These are phyloP conservation scores for Sarcophilus harrisii DNA, from an alignment of 2,797 vertebrate genomes.

Conservation along the genomic window DNA sequence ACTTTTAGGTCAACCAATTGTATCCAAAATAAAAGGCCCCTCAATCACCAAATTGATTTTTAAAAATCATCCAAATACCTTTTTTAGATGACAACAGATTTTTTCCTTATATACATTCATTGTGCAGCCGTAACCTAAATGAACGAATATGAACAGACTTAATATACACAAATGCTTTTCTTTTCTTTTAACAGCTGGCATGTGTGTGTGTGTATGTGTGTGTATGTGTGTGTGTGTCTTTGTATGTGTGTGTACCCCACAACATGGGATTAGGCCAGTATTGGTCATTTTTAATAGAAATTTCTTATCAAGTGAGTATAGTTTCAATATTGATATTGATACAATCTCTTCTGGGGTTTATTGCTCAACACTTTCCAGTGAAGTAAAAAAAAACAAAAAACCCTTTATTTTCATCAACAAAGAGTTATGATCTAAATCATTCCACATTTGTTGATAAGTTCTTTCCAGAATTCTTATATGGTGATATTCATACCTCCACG, in stretches of 20 bases:
- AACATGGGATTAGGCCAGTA: background rate
- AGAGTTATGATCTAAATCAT: constrained; percentile 40
- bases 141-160: background rate
- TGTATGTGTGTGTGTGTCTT: constrained; percentile 5
- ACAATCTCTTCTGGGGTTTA: background rate
- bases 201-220: background rate
- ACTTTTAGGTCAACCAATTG: background rate
- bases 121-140: background rate
- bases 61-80: constrained; percentile 13
- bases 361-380: constrained; percentile 28
- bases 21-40: background rate
- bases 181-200: background rate
- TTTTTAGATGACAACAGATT: background rate
- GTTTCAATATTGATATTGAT: constrained; percentile 39
- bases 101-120: background rate
- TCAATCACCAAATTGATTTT: background rate
- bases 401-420: constrained; percentile 60
- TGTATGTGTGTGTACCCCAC: background rate
- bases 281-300: constrained; percentile 39
- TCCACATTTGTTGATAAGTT: constrained; percentile 7
- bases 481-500: background rate
- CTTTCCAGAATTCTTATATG: constrained; percentile 17
- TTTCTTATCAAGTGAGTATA: constrained; percentile 50
- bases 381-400: constrained; percentile 29
- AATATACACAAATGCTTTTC: background rate